Base-by-base conservation (phyloP, 2,888 invertebrate species). In the Brachylomia viminalis region DNA sequence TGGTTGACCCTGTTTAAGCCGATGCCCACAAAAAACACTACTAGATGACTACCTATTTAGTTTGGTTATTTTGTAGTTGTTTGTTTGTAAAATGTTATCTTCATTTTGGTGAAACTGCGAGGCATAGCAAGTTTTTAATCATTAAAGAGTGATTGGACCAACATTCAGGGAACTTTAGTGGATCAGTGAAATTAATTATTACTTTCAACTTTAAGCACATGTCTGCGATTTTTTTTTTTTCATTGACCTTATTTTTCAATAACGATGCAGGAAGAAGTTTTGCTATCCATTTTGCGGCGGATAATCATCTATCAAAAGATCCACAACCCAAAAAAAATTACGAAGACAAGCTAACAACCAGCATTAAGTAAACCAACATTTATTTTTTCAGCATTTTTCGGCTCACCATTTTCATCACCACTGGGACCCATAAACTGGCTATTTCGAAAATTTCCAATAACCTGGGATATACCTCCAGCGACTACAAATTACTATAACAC, bases 381-480 rank as follows among this genome's bases (percentile, higher is more conserved):
- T n/a, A 0, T 45, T 45, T 47, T 77, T 77, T n/a, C 77, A 77
- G 77, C 52, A 20, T 30, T 69, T 7, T 77, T 47, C 13, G 10
- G 30, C 0, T n/a, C 67, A 1, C 15, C 62, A 0, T n/a, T 58
- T 42, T 30, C 72, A 27, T n/a, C 30, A 3, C 38, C 20, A 17
- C n/a, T 72, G 4, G 61, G 2, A 20, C 49, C 77, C 0, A 0
- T 59, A 0, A 47, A 42, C 1, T 81, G 81, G 81, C 1, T 81
- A 2, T 47, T 66, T 15, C n/a, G 30, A 20, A 76, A 76, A 49
- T 76, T 69, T 33, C 69, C 82, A 0, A 11, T 70, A 2, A 17
- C 7, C 6, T 81, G 77, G 81, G 61, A 70, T 1, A 7, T 72
- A 3, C 56, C 77, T 0, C 69, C 66, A 1, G 54, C 0, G 7